Evolutionary conservation across 2,888 invertebrate species (phyloP).

Genomic region (Amitus sp.): DNA sequence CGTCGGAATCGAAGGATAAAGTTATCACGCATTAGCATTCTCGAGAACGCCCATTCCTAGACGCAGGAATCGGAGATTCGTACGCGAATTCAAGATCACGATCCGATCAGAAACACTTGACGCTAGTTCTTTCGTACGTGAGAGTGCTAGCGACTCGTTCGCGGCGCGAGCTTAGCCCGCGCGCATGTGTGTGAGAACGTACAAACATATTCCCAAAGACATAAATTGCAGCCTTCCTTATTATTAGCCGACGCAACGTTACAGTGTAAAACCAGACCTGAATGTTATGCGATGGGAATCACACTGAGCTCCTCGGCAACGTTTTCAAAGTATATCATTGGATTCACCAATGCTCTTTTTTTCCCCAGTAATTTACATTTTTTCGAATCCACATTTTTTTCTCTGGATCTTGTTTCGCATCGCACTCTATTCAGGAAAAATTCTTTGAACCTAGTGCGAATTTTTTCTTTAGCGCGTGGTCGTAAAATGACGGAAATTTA

Average conservation of each 20-base stretch:
- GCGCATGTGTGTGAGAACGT: slow-evolving; percentile 11
- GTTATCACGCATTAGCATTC: slow-evolving; percentile 1
- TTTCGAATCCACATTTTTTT: too few relatives aligned
- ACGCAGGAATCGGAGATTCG: neutral
- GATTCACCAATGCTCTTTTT: neutral
- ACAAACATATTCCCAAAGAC: slow-evolving; percentile 23
- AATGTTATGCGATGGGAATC: slow-evolving; percentile 3
- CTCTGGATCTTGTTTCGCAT: too few relatives aligned
- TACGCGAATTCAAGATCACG: neutral
- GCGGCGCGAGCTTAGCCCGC: slow-evolving; percentile 25
- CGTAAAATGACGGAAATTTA: too few relatives aligned
- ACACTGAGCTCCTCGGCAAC: neutral
- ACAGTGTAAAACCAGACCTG: slow-evolving; percentile 1
- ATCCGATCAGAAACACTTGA: slow-evolving; percentile 12
- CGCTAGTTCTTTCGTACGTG: slow-evolving; percentile 29
- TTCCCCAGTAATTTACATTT: neutral
- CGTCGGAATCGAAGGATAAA: neutral
- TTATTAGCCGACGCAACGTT: slow-evolving; percentile 42
- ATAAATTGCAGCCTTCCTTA: slow-evolving; percentile 45
- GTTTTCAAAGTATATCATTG: neutral
- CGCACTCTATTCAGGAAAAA: too few relatives aligned
- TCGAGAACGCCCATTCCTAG: slow-evolving; percentile 1
- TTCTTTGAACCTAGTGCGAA: too few relatives aligned
- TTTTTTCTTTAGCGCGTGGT: too few relatives aligned
- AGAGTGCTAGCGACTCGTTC: slow-evolving; percentile 25